phyloP scores from a whole-genome alignment of 1,140 invertebrate genomes.

The Mamestra configurata region DNA sequence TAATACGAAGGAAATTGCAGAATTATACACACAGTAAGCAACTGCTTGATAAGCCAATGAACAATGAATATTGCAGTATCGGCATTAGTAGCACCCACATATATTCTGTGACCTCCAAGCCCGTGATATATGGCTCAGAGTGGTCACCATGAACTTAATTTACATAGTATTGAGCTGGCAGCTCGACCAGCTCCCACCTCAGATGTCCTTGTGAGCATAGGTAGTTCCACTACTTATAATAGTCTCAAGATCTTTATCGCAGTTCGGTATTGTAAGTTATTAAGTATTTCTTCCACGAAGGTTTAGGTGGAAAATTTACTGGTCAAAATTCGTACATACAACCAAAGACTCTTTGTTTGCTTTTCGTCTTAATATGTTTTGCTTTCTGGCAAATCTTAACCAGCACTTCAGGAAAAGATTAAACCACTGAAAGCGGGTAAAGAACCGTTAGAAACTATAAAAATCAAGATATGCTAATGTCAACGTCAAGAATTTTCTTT shows the following conservation, averaged over 20 bases:
- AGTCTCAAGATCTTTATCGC: background rate
- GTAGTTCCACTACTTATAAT: background rate
- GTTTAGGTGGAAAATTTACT: too few relatives aligned
- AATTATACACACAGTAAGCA: background rate
- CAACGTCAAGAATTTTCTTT: background rate
- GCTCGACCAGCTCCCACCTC: background rate
- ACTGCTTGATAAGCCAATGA: background rate
- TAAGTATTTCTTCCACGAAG: too few relatives aligned
- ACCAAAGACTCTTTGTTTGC: too few relatives aligned
- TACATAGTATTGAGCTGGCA: conserved; percentile 22
- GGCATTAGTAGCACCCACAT: background rate
- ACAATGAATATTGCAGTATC: background rate
- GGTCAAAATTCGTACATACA: too few relatives aligned
- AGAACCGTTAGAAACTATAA: background rate
- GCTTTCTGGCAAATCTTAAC: too few relatives aligned
- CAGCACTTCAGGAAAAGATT: too few relatives aligned
- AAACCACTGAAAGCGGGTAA: background rate
- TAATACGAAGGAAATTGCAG: background rate
- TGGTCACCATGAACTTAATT: conserved; percentile 27
- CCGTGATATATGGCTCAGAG: conserved; percentile 6
- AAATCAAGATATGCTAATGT: conserved; percentile 23
- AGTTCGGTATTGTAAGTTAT: too few relatives aligned
- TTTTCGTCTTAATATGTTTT: too few relatives aligned
- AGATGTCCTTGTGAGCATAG: conserved; percentile 30
- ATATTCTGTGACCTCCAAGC: background rate